Base-by-base conservation (phyloP, 2,113 vertebrate genomes). In the Mirounga angustirostris region DNA sequence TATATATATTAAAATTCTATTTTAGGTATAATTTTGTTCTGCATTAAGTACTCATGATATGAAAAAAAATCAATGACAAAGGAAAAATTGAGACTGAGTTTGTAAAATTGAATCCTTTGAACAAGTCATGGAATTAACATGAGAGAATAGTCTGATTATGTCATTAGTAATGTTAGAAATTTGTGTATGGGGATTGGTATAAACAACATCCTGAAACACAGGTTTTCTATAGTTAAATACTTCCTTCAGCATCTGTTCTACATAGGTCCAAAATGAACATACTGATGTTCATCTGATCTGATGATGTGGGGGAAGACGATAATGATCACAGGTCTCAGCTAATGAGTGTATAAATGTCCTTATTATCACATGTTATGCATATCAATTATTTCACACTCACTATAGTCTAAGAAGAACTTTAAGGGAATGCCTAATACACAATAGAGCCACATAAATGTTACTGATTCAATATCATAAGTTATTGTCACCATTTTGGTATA, bases 1-100 rank as follows among this genome's bases (percentile, higher is more conserved):
- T 91, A 58, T 82, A 82, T 43, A 40, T 50, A 79, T 52, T 69
- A 92, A 93, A 93, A 94, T 91, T 87, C 0, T 93, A 9, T 88
- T 96, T 24, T 52, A 56, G 52, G 36, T 69, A 56, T 81, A 76
- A 40, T 4, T 63, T 79, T 78, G 21, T 61, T 95, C 58, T 89
- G 1, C 1, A 91, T 88, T 93, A 71, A 85, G 36, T 36, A 52
- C 0, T 18, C 7, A 26, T 1, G 43, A 56, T n/a, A 3, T 58
- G 4, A 43, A 79, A 93, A 93, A 89, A 26, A 26, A 30, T 33
- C 5, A n/a, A 95, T 65, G 24, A 7, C 15, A 91, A 86, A 61
- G 28, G 54, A 52, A 83, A 54, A 30, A n/a, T 54, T 54, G 30
- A 78, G 33, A 15, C 14, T 71, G 43, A 54, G 58, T 95, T 59